Evolutionary conservation across 2,797 vertebrate species (phyloP).

Genomic region (Myripristis jacobus): DNA sequence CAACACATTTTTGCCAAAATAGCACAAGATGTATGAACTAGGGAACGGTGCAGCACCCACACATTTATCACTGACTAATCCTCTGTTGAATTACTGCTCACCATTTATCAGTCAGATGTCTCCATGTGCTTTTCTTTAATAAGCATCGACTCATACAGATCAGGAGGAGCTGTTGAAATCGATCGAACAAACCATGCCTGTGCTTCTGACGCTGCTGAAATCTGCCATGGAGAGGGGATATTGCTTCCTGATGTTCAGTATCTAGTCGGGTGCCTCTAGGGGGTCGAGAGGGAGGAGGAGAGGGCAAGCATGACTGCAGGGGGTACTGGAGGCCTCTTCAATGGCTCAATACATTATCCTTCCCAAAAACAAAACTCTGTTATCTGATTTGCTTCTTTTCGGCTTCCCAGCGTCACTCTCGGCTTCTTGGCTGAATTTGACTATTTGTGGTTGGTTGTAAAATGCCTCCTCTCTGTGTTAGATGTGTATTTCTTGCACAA

Average conservation of each 20-base stretch:
- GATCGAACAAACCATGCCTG: constrained; percentile 29
- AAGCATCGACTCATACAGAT: constrained; percentile 12
- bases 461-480: constrained; percentile 9
- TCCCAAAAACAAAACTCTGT: neutral
- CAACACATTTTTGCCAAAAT: constrained; percentile 11
- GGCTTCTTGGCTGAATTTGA: neutral
- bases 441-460: constrained; percentile 24
- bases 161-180: constrained; percentile 21
- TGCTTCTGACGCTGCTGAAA: constrained; percentile 20
- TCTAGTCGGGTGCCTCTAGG: constrained; percentile 7
- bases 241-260: neutral
- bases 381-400: constrained; percentile 15
- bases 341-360: constrained; percentile 1
- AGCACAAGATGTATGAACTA: constrained; percentile 35
- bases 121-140: constrained; percentile 43
- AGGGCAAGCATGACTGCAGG: neutral
- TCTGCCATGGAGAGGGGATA: constrained; percentile 22
- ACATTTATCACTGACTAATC: constrained; percentile 44
- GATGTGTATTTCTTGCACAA: constrained; percentile 19
- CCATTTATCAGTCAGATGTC: constrained; percentile 19
- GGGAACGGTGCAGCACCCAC: constrained; percentile 11
- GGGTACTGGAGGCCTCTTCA: neutral
- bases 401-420: constrained; percentile 1
- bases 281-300: neutral
- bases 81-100: constrained; percentile 44